Evolutionary conservation across 1,140 invertebrate genomes (phyloP), one percentile per base, ranked within the genome.

Genomic region (Diuraphis noxia): DNA sequence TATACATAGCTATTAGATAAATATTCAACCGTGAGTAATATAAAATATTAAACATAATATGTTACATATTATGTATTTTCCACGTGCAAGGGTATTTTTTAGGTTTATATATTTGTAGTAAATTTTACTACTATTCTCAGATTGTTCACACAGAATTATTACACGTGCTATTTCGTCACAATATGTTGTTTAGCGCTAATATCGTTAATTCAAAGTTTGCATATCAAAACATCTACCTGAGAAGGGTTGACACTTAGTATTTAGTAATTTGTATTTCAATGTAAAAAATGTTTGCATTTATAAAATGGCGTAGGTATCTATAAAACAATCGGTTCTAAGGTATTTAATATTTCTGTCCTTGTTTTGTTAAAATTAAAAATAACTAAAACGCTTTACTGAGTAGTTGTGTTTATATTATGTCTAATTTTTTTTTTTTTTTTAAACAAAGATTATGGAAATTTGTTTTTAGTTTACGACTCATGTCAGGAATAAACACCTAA

Each of bases 171-270:
- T 81, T 81, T 81, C 30, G 23, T 36, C 36, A 25, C 38, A 40
- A 81, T 23, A 40, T 38, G 23, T 5, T 40, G 9, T 40, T 40
- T 25, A 38, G 36, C 8, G 36, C n/a, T n/a, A 81, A 40, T 81
- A 40, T 38, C 8, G 36, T 81, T 38, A 81, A 40, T 23, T 40
- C 25, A 36, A 36, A 79, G 34, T 40, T 38, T 81, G 36, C 79
- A 81, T 82, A 38, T 25, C 30, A 43, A n/a, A 49, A 86, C 19
- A 46, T 34, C 8, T 72, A 72, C 36, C n/a, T 86, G 84, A 86
- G 38, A 49, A 86, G n/a, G 84, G 43, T 86, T 36, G 84, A 86
- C 84, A 49, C 56, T 72, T n/a, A 19, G n/a, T n/a, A 72, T n/a
- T n/a, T 85, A 41, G 40, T n/a, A 34, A n/a, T n/a, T n/a, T n/a